These are phyloP conservation scores for Graptemys geographica DNA, from an alignment of 2,797 vertebrate species.

Conservation along the genomic window DNA sequence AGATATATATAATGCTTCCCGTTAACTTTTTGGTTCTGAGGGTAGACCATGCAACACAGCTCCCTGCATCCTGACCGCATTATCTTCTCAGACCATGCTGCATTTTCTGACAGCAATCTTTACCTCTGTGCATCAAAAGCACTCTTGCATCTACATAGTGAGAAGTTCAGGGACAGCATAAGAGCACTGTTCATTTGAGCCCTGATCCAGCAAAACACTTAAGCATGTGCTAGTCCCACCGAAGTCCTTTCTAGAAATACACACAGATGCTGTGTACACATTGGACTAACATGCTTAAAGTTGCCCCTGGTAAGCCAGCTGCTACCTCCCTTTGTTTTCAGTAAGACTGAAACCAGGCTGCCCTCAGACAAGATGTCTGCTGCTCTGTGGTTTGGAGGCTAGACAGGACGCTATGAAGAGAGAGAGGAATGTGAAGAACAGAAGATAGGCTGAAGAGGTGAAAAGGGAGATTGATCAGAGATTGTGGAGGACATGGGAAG, in stretches of 20 bases:
- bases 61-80: neutral
- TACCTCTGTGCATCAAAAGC: neutral
- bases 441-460: neutral
- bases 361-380: neutral
- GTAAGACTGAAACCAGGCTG: neutral
- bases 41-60: neutral
- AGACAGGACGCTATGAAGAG: neutral
- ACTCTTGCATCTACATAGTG: neutral
- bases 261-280: too few species aligned
- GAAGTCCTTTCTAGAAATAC: too few species aligned
- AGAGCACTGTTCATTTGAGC: neutral
- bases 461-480: neutral
- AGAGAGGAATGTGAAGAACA: neutral
- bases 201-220: too few species aligned
- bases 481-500: neutral
- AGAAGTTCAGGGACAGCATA: neutral
- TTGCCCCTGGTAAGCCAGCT: too few species aligned
- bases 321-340: too few species aligned
- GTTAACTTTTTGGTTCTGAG: neutral
- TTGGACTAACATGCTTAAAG: too few species aligned
- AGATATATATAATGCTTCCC: neutral
- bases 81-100: neutral
- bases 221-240: too few species aligned
- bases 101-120: neutral
- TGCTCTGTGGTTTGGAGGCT: neutral